Evolutionary conservation across 2,888 invertebrate species (phyloP), one percentile per base, ranked within the genome.

Genomic region (Ypsolopha sequella): DNA sequence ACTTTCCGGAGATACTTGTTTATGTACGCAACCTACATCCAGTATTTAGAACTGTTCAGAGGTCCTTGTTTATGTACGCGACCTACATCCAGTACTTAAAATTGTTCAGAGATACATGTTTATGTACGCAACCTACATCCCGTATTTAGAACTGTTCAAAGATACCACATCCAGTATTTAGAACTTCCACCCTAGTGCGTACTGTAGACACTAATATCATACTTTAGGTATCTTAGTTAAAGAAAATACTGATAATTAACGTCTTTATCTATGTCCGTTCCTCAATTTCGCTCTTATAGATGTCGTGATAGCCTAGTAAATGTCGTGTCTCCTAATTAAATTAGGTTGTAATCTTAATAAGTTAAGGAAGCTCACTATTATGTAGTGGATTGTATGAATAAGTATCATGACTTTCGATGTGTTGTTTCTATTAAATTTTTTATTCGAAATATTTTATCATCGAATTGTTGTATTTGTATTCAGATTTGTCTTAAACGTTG

Each of bases 231-330:
- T 73, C 74, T 76, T 70, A 68, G 76, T 76, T 78, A 73, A 70
- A 63, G 67, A 63, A 54, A 58, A 65, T 70, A 67, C 41, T 48
- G 39, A 39, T 59, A 56, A 70, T 69, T 76, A 73, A 76, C 74
- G 59, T 78, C 80, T 81, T 74, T 68, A 64, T 79, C 81, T 82
- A 78, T 82, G 77, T 85, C 85, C 84, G 78, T 85, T 82, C 81
- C 80, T 85, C 80, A 64, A 81, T 84, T 86, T 86, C 84, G 64
- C 74, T 80, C 84, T 85, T 81, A 79, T 85, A 81, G 76, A 70
- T 85, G 84, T 85, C 81, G 85, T 85, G 76, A 76, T 85, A 86
- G 86, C 67, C 67, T 86, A 85, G 81, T 82, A 58, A 72, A 65
- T 81, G 85, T 85, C 76, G 84, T 86, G 82, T 82, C 80, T 80